Conservation (phyloP, 2,113 vertebrate genomes). For the Equus quagga region DNA sequence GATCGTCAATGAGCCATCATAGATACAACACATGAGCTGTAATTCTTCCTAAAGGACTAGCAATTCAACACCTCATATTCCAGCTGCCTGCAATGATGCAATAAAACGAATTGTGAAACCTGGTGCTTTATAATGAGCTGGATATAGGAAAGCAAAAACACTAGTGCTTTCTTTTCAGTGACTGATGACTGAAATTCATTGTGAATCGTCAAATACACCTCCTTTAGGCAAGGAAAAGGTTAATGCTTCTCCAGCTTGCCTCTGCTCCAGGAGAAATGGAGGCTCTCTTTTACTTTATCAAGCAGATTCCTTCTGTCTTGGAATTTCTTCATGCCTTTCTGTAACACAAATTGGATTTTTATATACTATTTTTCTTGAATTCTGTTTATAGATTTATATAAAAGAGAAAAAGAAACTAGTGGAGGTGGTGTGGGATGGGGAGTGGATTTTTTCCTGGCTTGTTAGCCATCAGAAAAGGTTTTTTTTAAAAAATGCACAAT, state of each 20-base stretch:
- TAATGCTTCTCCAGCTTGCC: background rate
- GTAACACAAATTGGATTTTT: background rate
- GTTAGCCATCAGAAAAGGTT: conserved; percentile 59
- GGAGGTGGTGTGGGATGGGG: background rate
- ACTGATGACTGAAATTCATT: background rate
- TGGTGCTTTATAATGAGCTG: background rate
- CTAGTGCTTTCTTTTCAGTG: background rate
- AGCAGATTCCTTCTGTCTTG: background rate
- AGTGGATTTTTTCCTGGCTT: background rate
- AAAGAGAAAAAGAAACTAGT: conserved; percentile 25
- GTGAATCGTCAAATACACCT: background rate
- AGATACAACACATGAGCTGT: background rate
- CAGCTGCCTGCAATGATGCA: background rate
- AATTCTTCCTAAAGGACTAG: background rate
- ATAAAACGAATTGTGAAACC: background rate
- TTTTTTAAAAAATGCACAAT: conserved; percentile 61
- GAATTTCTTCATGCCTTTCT: conserved; percentile 6
- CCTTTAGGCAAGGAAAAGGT: background rate
- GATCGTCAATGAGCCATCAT: background rate
- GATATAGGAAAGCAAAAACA: background rate
- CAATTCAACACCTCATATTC: background rate
- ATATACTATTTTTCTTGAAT: background rate
- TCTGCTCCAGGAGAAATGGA: background rate
- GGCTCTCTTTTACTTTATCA: background rate
- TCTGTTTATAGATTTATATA: background rate